These are phyloP conservation scores for Bicyclus anynana DNA, from an alignment of 1,140 invertebrate genomes.

Conservation along the genomic window DNA sequence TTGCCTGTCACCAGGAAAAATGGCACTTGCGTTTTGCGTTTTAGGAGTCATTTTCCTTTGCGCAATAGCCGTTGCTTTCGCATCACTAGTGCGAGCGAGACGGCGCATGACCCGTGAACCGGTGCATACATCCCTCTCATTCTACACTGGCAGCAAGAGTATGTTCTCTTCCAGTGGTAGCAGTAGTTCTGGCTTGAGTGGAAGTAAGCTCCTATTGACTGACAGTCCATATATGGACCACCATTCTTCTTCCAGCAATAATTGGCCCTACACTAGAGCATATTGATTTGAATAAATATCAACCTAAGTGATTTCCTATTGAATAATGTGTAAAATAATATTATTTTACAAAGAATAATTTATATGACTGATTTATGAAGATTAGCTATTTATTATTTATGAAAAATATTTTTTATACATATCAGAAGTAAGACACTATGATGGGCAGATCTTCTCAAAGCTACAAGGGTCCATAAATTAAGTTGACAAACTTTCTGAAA, in stretches of 20 bases:
- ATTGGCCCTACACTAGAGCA: conserved; percentile 74
- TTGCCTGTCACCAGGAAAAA: conserved; percentile 84
- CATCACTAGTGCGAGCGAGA: conserved; percentile 80
- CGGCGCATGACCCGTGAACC: conserved; percentile 61
- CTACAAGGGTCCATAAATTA: too few species aligned
- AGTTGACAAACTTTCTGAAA: too few species aligned
- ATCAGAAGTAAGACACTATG: too few species aligned
- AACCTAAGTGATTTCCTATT: too few species aligned
- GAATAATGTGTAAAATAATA: background rate
- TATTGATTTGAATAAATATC: conserved; percentile 51
- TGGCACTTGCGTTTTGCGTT: conserved; percentile 83
- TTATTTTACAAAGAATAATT: too few species aligned
- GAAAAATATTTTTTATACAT: too few species aligned
- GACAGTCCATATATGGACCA: conserved; percentile 76
- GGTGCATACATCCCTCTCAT: conserved; percentile 70
- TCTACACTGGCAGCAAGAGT: conserved; percentile 76
- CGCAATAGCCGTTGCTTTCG: conserved; percentile 81
- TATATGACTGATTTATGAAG: too few species aligned
- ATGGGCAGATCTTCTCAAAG: too few species aligned
- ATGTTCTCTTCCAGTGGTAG: conserved; percentile 74
- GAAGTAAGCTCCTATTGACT: conserved; percentile 70
- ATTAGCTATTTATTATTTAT: too few species aligned
- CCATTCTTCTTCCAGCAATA: conserved; percentile 73
- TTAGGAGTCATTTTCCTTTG: conserved; percentile 82
- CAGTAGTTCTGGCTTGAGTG: conserved; percentile 74